Conservation (phyloP, 2,797 vertebrate genomes). For the Brotula barbata region DNA sequence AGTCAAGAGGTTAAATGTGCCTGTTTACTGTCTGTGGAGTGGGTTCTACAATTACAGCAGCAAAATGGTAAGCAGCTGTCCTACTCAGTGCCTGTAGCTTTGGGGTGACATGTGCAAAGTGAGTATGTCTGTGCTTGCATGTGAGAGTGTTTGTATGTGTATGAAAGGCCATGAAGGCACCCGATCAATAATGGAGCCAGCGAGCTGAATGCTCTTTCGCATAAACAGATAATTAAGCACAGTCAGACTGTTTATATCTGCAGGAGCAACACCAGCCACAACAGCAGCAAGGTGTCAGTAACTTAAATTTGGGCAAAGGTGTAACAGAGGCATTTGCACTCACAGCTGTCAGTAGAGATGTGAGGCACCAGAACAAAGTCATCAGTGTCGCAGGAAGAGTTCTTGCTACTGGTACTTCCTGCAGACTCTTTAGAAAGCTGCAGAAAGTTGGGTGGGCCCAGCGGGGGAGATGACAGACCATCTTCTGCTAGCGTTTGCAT, state of each 20-base stretch:
- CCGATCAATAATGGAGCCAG: not conserved
- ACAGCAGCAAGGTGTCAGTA: not conserved
- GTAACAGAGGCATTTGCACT: constrained; percentile 57
- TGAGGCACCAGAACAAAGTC: constrained; percentile 98
- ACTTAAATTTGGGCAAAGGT: not conserved
- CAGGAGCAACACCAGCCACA: not conserved
- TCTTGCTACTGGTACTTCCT: constrained; percentile 96
- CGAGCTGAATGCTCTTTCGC: not conserved
- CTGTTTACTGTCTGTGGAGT: constrained; percentile 18
- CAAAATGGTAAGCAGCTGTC: constrained; percentile 40
- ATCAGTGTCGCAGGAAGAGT: constrained; percentile 95
- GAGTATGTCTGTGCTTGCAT: not conserved
- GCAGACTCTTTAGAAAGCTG: constrained; percentile 96
- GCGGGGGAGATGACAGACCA: constrained; percentile 88
- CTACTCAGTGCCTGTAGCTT: constrained; percentile 17
- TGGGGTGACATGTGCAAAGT: constrained; percentile 30
- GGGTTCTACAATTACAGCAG: constrained; percentile 43
- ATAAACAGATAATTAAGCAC: not conserved
- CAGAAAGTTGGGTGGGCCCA: constrained; percentile 93
- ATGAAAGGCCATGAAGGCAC: not conserved
- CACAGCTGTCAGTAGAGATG: constrained; percentile 92
- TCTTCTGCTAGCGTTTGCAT: constrained; percentile 95
- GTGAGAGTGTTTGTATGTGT: not conserved
- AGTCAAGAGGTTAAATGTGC: constrained; percentile 14
- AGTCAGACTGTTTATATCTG: not conserved